Conservation (phyloP, 2,888 invertebrate genomes). For the Disparrhopalites patrizii region DNA sequence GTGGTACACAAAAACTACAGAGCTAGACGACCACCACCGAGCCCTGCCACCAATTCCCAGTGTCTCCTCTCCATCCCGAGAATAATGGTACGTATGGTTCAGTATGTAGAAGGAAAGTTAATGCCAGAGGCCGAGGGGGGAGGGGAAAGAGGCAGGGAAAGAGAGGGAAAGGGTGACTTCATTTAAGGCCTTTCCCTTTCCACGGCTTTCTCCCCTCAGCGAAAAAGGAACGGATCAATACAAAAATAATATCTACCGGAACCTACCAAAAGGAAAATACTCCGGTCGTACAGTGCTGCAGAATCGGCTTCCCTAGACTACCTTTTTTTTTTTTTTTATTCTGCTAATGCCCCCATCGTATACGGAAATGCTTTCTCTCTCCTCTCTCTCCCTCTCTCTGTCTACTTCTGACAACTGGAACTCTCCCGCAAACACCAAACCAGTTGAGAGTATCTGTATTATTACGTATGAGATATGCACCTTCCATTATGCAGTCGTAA, state of each 20-base stretch:
- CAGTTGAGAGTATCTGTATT: too few species aligned
- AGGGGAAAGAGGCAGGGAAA: neutral
- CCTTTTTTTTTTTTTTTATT: too few species aligned
- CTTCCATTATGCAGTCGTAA: too few species aligned
- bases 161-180: conserved; percentile 46
- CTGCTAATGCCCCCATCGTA: too few species aligned
- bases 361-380: conserved; percentile 15
- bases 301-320: too few species aligned
- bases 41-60: too few species aligned
- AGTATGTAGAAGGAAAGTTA: neutral
- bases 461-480: too few species aligned
- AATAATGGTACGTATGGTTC: neutral
- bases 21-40: too few species aligned
- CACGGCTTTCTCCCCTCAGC: conserved; percentile 33
- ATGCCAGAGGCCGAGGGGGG: conserved; percentile 16
- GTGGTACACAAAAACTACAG: too few species aligned
- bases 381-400: too few species aligned
- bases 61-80: neutral
- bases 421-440: too few species aligned
- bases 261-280: conserved; percentile 5
- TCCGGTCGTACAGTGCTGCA: neutral
- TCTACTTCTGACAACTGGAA: too few species aligned
- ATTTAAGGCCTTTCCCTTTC: conserved; percentile 48
- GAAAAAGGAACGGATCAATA: conserved; percentile 20
- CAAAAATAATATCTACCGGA: conserved; percentile 5